Percentiles rank a stretch among this genome's conserved stretches.
Conservation (phyloP, 2,113 vertebrate genomes). For the Nymphicus hollandicus region DNA sequence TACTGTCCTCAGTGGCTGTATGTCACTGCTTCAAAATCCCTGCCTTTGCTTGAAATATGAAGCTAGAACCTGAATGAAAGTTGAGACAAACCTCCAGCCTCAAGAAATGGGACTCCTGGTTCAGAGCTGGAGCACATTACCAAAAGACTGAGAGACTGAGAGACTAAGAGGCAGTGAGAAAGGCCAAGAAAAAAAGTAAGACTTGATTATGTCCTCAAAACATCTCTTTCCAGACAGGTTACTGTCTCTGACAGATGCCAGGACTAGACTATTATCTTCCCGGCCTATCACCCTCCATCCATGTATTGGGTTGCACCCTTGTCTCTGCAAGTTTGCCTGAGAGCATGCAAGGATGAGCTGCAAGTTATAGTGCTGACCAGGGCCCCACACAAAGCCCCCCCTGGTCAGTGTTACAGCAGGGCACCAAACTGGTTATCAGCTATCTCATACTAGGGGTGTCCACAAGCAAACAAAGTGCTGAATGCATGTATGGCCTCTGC, state of each 20-base stretch:
- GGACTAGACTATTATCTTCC: not conserved
- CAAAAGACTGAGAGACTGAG: not conserved
- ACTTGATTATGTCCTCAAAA: not conserved
- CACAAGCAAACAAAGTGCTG: not conserved
- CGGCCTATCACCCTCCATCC: not conserved
- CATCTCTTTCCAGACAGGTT: not conserved
- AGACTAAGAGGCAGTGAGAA: not conserved
- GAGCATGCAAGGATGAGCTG: not conserved
- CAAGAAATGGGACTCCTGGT: not conserved
- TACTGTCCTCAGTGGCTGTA: not conserved
- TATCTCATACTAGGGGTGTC: not conserved
- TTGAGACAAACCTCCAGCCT: not conserved
- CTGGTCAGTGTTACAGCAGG: not conserved
- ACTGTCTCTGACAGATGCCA: not conserved
- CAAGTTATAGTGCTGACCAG: not conserved
- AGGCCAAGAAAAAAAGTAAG: not conserved
- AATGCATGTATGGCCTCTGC: not conserved
- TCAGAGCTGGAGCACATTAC: not conserved
- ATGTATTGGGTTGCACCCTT: not conserved
- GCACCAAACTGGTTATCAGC: not conserved
- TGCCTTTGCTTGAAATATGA: not conserved
- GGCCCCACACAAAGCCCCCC: not conserved
- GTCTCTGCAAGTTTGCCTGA: not conserved
- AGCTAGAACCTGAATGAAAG: not conserved
- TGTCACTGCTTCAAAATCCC: not conserved